phyloP scores from a whole-genome alignment of 2,113 vertebrate species.

The Amphilophus citrinellus region DNA sequence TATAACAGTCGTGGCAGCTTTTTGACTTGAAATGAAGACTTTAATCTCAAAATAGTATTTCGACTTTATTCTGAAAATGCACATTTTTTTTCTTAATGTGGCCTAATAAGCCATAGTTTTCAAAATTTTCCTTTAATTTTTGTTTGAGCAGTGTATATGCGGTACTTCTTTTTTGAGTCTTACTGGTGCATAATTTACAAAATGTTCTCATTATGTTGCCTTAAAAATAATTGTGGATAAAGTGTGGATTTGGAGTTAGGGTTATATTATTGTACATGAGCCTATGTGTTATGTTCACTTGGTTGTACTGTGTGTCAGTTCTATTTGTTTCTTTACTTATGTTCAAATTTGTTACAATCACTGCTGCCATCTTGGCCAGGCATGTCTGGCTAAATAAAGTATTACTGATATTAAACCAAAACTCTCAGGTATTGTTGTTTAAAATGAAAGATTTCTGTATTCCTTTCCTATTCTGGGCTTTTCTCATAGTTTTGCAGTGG shows the following conservation, averaged over 20 bases:
- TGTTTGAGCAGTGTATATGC: not conserved
- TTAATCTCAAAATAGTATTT: too few relatives aligned
- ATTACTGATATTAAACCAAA: not conserved
- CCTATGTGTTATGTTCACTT: not conserved
- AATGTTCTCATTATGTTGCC: not conserved
- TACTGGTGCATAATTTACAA: not conserved
- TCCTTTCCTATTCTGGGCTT: too few relatives aligned
- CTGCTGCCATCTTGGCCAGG: not conserved
- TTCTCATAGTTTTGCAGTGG: not conserved
- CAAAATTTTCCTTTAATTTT: too few relatives aligned
- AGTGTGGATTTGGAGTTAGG: not conserved
- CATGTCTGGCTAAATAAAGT: not conserved
- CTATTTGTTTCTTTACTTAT: not conserved
- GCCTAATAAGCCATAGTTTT: too few relatives aligned
- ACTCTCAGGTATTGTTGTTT: not conserved
- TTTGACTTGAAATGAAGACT: too few relatives aligned
- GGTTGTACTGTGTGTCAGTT: not conserved
- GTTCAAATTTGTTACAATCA: not conserved
- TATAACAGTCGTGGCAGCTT: too few relatives aligned
- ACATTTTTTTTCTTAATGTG: too few relatives aligned
- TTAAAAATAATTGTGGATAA: not conserved
- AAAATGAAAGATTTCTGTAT: too few relatives aligned
- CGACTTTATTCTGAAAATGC: too few relatives aligned
- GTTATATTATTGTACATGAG: not conserved
- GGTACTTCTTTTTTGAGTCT: not conserved